phyloP scores from a whole-genome alignment of 2,888 invertebrate genomes.

The Metellina segmentata region DNA sequence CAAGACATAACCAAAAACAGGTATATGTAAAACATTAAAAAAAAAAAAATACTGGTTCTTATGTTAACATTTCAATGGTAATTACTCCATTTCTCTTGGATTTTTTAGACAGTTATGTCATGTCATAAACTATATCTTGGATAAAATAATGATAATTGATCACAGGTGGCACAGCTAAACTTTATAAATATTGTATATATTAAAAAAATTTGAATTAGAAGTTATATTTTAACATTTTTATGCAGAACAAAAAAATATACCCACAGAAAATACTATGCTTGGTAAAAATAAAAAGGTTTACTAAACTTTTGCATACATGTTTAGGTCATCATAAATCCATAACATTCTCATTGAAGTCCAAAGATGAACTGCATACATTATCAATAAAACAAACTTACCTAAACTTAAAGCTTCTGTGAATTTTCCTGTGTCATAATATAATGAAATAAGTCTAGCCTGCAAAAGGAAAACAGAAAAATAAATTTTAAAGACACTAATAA shows the following conservation, averaged over 20 bases:
- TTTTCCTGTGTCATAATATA: constrained; percentile 96
- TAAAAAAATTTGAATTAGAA: too few relatives aligned
- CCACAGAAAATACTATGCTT: background rate
- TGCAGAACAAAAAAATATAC: too few relatives aligned
- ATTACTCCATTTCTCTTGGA: too few relatives aligned
- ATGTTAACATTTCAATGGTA: too few relatives aligned
- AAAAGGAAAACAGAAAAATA: constrained; percentile 64
- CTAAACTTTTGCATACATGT: background rate
- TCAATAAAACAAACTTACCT: constrained; percentile 82
- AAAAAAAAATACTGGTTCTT: too few relatives aligned
- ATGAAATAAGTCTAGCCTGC: constrained; percentile 92
- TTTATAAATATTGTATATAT: background rate
- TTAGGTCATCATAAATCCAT: background rate
- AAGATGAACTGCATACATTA: background rate
- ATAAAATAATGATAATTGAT: too few relatives aligned
- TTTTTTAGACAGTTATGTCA: too few relatives aligned
- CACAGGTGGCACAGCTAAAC: too few relatives aligned
- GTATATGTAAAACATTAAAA: too few relatives aligned
- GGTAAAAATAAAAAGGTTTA: background rate
- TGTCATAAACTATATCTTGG: too few relatives aligned
- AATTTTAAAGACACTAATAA: background rate
- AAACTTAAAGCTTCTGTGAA: constrained; percentile 91
- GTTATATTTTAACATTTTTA: too few relatives aligned
- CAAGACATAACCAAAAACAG: too few relatives aligned
- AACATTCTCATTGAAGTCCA: background rate